These are phyloP conservation scores for Dendrolimus punctatus DNA, from an alignment of 1,140 invertebrate species.

Conservation along the genomic window DNA sequence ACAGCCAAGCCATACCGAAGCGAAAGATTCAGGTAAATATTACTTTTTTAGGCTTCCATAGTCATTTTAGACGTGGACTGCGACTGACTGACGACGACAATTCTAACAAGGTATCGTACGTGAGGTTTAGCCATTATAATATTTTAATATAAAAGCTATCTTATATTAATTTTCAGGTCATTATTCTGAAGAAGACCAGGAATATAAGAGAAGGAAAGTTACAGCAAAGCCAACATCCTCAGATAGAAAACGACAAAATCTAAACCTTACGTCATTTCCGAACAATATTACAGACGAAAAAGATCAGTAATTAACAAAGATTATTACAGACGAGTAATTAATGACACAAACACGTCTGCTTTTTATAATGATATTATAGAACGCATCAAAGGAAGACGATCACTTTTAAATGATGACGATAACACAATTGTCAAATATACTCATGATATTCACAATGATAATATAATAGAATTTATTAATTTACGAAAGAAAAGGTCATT, in stretches of 20 bases:
- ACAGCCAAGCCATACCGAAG: slow-evolving; percentile 15
- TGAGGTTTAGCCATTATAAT: too few species aligned
- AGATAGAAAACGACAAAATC: slow-evolving; percentile 12
- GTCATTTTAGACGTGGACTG: too few species aligned
- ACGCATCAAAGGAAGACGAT: neutral
- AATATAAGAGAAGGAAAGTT: slow-evolving; percentile 17
- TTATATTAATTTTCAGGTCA: slow-evolving; percentile 14
- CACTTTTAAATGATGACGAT: neutral
- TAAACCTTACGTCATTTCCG: slow-evolving; percentile 17
- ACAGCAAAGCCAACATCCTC: neutral
- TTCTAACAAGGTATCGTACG: too few species aligned
- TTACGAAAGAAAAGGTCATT: too few species aligned
- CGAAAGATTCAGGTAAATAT: slow-evolving; percentile 27
- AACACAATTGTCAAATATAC: too few species aligned
- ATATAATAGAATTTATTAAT: too few species aligned
- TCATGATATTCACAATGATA: too few species aligned
- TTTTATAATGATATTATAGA: neutral
- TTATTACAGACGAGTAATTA: slow-evolving; percentile 18
- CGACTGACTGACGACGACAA: too few species aligned
- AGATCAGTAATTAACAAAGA: slow-evolving; percentile 31
- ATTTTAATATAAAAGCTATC: too few species aligned
- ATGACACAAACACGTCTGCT: slow-evolving; percentile 4
- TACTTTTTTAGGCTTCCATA: neutral
- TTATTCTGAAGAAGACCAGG: slow-evolving; percentile 31
- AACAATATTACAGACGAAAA: slow-evolving; percentile 26